A percentile compares a stretch with the other conserved stretches of the same genome.
Evolutionary conservation across 2,797 vertebrate genomes (phyloP).

Genomic region (Holocentrus rufus): DNA sequence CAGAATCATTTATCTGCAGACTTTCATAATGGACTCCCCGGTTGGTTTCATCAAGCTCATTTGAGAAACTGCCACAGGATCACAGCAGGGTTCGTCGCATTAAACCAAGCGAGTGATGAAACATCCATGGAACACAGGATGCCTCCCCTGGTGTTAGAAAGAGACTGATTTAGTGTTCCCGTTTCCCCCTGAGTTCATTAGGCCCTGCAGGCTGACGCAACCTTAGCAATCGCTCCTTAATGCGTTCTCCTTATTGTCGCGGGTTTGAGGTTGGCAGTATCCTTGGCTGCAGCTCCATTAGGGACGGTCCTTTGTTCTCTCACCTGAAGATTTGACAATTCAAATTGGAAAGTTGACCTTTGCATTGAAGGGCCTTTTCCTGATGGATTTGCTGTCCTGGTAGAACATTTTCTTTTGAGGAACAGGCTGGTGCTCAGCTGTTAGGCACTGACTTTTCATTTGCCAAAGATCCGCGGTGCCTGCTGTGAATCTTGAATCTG

Average conservation of each 20-base stretch:
- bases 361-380: slow-evolving; percentile 15
- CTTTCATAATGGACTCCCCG: slow-evolving; percentile 60
- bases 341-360: slow-evolving; percentile 48
- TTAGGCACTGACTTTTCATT: background rate
- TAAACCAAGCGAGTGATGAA: slow-evolving; percentile 73
- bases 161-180: slow-evolving; percentile 64
- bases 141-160: slow-evolving; percentile 61
- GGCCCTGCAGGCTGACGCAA: slow-evolving; percentile 72
- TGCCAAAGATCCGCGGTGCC: background rate
- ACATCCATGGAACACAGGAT: slow-evolving; percentile 52
- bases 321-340: slow-evolving; percentile 27
- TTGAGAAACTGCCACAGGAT: slow-evolving; percentile 67
- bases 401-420: slow-evolving; percentile 20
- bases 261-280: slow-evolving; percentile 15
- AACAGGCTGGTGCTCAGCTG: background rate
- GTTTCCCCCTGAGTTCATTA: slow-evolving; percentile 70
- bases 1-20: slow-evolving; percentile 45
- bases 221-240: slow-evolving; percentile 65
- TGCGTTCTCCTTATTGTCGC: slow-evolving; percentile 43
- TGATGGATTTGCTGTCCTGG: slow-evolving; percentile 34
- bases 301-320: slow-evolving; percentile 27
- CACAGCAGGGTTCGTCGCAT: slow-evolving; percentile 66
- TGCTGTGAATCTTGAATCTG: background rate
- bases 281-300: slow-evolving; percentile 29
- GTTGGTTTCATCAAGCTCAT: slow-evolving; percentile 71